Evolutionary conservation across 2,113 vertebrate species (phyloP).

Genomic region (Hypocryptadius cinnamomeus): DNA sequence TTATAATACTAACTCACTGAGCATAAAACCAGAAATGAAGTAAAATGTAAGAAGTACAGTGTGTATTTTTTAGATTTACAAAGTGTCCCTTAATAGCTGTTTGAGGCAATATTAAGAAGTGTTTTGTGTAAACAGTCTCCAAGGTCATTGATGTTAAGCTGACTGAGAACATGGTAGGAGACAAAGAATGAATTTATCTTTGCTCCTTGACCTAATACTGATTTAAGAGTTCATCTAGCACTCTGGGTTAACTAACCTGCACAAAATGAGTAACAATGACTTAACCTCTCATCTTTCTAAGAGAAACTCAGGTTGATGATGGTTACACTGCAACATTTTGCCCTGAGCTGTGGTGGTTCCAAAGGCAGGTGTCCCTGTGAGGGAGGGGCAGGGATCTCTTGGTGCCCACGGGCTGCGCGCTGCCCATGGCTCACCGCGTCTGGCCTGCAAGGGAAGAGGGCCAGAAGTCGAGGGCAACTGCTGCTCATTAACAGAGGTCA

Average conservation of each 20-base stretch:
- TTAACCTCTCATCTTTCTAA: not conserved
- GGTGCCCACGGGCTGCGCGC: accelerated
- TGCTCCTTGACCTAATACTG: not conserved
- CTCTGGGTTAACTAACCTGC: not conserved
- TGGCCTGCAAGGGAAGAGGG: not conserved
- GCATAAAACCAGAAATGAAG: not conserved
- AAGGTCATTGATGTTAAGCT: slow-evolving; percentile 44
- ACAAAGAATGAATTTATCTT: slow-evolving; percentile 20
- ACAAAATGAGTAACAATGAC: accelerated
- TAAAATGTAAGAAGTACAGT: not conserved
- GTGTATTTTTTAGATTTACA: not conserved
- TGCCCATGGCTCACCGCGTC: not conserved
- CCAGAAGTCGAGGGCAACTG: not conserved
- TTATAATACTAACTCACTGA: not conserved
- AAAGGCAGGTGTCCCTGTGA: not conserved
- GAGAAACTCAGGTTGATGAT: not conserved
- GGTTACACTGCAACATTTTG: not conserved
- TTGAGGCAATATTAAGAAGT: slow-evolving; percentile 41
- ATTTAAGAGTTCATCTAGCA: not conserved
- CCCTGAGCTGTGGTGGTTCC: not conserved
- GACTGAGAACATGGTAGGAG: not conserved
- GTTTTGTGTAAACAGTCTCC: slow-evolving; percentile 52
- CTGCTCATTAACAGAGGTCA: not conserved
- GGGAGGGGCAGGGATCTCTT: not conserved
- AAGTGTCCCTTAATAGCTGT: slow-evolving; percentile 24